Conservation (phyloP, 2,888 invertebrate species). For the Timema podura region DNA sequence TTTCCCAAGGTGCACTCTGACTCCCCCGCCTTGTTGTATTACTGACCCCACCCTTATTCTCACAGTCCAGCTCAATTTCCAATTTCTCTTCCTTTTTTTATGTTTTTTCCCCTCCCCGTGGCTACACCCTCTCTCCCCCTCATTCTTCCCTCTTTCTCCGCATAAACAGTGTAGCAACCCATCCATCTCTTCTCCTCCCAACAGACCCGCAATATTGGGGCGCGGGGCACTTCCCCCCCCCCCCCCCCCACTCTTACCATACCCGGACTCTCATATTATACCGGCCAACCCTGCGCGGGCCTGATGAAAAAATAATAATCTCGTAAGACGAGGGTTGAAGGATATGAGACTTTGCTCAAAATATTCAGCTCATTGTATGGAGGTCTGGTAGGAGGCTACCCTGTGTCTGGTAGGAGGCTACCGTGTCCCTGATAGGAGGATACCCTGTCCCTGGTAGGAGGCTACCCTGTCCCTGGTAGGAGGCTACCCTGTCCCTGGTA, state of each 20-base stretch:
- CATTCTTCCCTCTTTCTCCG: constrained; percentile 12
- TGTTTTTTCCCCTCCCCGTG: constrained; percentile 24
- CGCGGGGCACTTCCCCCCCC: neutral
- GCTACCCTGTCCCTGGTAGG: too few species aligned
- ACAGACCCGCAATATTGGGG: constrained; percentile 24
- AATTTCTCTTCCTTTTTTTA: constrained; percentile 31
- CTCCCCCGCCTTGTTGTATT: too few species aligned
- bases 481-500: too few species aligned
- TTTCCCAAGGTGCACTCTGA: neutral
- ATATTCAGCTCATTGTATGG: constrained; percentile 23
- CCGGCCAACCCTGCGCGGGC: neutral
- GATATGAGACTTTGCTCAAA: constrained; percentile 39
- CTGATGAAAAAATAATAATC: constrained; percentile 47
- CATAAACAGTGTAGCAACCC: constrained; percentile 28
- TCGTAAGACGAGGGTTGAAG: constrained; percentile 42
- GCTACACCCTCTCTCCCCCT: neutral
- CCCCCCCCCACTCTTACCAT: neutral
- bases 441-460: too few species aligned
- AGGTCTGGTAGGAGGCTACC: too few species aligned
- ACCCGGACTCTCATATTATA: neutral
- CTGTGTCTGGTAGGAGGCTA: too few species aligned
- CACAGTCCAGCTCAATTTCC: constrained; percentile 30
- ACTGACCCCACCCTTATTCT: too few species aligned
- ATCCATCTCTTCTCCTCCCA: constrained; percentile 24
- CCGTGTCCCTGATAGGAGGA: too few species aligned